Percentiles rank a stretch among this genome's conserved stretches.
Evolutionary conservation across 1,140 invertebrate species (phyloP).

Genomic region (Papilio xuthus): DNA sequence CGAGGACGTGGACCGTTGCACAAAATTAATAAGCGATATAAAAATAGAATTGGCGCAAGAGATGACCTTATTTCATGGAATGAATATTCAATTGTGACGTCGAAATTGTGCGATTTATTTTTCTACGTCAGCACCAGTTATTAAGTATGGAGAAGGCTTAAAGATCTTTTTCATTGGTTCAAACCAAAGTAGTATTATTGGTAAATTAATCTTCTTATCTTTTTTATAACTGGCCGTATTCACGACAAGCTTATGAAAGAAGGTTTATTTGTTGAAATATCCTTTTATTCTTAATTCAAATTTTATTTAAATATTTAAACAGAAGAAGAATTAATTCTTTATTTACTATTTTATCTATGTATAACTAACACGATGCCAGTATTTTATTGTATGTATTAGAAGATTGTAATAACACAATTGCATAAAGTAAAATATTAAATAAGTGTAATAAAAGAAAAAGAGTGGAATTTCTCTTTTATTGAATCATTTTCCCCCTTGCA

Average conservation of each 20-base stretch:
- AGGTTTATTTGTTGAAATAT: background rate
- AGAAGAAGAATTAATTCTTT: no score
- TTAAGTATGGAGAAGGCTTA: background rate
- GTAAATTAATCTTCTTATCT: background rate
- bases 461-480: no score
- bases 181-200: background rate
- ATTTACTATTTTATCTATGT: no score
- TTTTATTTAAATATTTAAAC: no score
- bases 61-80: slow-evolving; percentile 9
- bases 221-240: background rate
- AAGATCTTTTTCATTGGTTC: background rate
- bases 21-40: slow-evolving; percentile 19
- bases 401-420: no score
- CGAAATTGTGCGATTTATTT: background rate
- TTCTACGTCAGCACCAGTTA: background rate
- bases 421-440: no score
- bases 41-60: background rate
- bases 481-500: background rate
- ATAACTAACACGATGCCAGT: no score
- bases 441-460: no score
- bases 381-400: no score
- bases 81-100: slow-evolving; percentile 14
- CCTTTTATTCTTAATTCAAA: no score
- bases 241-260: background rate
- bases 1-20: background rate